phyloP scores from a whole-genome alignment of 37 sponge, comb jelly and placozoan genomes.

The Eunapius fragilis region DNA sequence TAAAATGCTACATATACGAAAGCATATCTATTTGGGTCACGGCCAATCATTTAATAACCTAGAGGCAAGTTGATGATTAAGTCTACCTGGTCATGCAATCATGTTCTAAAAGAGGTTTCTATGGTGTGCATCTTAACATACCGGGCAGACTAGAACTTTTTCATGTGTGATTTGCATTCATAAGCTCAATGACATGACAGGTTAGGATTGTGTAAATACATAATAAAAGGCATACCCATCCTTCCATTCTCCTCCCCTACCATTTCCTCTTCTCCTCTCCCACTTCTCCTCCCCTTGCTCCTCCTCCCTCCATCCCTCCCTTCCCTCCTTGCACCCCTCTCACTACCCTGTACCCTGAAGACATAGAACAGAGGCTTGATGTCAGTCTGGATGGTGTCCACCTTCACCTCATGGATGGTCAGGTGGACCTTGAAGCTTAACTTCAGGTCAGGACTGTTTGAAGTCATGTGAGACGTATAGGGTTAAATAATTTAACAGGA shows the following conservation, averaged over 20 bases:
- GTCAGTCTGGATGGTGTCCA: not conserved
- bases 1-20: too few relatives aligned
- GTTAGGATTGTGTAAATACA: not conserved
- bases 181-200: too few relatives aligned
- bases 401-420: constrained; percentile 40
- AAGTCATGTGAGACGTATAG: too few relatives aligned
- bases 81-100: constrained; percentile 40
- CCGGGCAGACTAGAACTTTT: not conserved
- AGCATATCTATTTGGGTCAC: too few relatives aligned
- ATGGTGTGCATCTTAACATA: too few relatives aligned
- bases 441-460: constrained; percentile 51
- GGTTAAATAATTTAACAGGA: too few relatives aligned
- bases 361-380: constrained; percentile 39
- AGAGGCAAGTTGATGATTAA: constrained; percentile 59
- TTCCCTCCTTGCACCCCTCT: not conserved
- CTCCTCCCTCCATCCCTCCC: too few relatives aligned
- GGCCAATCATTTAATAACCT: too few relatives aligned
- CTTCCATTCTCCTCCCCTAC: not conserved
- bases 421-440: constrained; percentile 43
- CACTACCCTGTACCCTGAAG: constrained; percentile 44
- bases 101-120: too few relatives aligned
- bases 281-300: too few relatives aligned
- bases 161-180: not conserved
- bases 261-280: not conserved
- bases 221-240: not conserved